Evolutionary conservation across 2,888 invertebrate genomes (phyloP).

Genomic region (Lasius fuliginosus): DNA sequence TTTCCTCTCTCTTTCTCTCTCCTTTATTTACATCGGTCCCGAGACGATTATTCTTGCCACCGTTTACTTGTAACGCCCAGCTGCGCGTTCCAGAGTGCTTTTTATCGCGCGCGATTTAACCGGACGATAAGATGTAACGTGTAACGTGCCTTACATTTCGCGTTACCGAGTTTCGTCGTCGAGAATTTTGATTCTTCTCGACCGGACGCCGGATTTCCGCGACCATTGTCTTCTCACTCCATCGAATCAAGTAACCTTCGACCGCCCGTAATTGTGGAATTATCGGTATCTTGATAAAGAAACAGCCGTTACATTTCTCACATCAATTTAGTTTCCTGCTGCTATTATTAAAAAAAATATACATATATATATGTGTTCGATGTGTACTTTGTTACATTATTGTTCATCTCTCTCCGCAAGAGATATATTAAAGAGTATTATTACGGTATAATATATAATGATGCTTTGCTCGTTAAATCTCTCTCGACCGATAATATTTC

Average conservation of each 20-base stretch:
- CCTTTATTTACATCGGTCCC: conserved; percentile 52
- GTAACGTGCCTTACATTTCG: conserved; percentile 13
- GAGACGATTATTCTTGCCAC: conserved; percentile 66
- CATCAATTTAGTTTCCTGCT: background rate
- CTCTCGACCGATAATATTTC: background rate
- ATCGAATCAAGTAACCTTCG: conserved; percentile 16
- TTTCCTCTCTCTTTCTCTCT: conserved; percentile 14
- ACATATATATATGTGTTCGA: background rate
- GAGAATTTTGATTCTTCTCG: background rate
- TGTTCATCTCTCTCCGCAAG: background rate
- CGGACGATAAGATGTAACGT: conserved; percentile 39
- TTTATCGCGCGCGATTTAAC: conserved; percentile 40
- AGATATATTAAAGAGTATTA: background rate
- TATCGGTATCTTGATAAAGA: background rate
- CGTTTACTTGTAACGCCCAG: conserved; percentile 64
- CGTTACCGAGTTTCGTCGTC: background rate
- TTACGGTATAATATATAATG: background rate
- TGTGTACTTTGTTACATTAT: background rate
- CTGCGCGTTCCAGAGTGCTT: conserved; percentile 37
- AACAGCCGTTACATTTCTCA: background rate
- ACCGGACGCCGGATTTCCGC: background rate
- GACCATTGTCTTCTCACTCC: background rate
- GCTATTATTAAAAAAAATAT: background rate
- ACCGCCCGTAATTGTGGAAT: background rate
- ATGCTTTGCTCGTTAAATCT: background rate